Percentiles rank a stretch among this genome's conserved stretches.
These are phyloP conservation scores for Phytoseiulus persimilis DNA, from an alignment of 2,888 invertebrate genomes.

Conservation along the genomic window DNA sequence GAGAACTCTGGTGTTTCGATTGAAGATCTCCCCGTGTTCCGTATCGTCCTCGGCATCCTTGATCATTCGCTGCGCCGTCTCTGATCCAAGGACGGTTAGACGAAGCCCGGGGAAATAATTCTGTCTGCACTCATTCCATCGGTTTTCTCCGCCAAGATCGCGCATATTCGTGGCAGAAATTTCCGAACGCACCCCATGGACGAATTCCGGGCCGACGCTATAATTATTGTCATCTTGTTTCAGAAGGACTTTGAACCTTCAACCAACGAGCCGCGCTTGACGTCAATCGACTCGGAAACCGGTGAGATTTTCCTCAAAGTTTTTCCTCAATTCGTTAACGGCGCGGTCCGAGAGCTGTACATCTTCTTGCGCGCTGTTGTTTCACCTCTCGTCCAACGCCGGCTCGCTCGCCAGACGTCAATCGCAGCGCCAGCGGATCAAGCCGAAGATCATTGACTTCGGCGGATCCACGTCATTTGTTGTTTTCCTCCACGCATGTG, in stretches of 20 bases:
- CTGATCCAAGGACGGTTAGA: too few species aligned
- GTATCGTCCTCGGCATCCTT: too few species aligned
- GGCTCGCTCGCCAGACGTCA: neutral
- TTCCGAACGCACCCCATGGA: neutral
- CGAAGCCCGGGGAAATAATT: too few species aligned
- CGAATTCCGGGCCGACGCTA: neutral
- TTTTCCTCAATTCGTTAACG: constrained; percentile 37
- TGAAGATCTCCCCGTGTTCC: too few species aligned
- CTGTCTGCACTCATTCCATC: too few species aligned
- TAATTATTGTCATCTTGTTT: neutral
- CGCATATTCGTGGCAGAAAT: too few species aligned
- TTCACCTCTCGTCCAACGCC: neutral
- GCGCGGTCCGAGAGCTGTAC: neutral
- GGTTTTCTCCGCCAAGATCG: too few species aligned
- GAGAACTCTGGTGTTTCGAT: too few species aligned
- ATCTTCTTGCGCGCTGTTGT: constrained; percentile 46
- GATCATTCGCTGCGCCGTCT: too few species aligned
- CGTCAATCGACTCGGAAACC: constrained; percentile 73
- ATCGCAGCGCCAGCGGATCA: constrained; percentile 52
- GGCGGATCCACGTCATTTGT: neutral
- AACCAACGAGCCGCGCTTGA: constrained; percentile 54
- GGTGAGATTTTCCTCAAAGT: constrained; percentile 57
- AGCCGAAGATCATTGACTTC: neutral
- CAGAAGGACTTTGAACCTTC: constrained; percentile 24
- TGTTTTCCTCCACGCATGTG: neutral